Evolutionary conservation across 2,113 vertebrate genomes (phyloP).

Genomic region (Ciconia boyciana): DNA sequence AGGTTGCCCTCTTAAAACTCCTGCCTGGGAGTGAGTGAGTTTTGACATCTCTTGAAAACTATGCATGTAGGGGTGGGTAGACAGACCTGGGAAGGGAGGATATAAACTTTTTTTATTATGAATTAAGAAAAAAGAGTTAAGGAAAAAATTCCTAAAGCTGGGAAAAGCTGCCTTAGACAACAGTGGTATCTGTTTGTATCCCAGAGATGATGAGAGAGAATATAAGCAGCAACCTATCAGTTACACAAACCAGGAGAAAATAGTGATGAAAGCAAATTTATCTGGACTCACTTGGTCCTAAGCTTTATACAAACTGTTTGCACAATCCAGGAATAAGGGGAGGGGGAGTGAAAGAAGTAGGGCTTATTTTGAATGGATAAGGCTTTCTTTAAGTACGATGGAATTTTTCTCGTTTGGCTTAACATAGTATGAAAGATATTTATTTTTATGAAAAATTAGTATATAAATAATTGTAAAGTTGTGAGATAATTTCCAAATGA

Average conservation of each 20-base stretch:
- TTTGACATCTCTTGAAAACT: not conserved
- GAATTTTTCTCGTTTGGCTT: not conserved
- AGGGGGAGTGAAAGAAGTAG: not conserved
- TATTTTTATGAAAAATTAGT: too few relatives aligned
- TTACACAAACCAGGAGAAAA: not conserved
- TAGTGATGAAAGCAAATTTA: not conserved
- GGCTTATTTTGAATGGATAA: not conserved
- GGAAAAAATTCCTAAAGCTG: not conserved
- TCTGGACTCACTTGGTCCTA: not conserved
- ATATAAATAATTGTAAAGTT: not conserved
- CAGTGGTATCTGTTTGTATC: not conserved
- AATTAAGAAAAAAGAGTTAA: not conserved
- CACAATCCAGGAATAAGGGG: not conserved
- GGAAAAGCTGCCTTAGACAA: not conserved
- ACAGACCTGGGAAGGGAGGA: not conserved
- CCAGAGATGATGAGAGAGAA: not conserved
- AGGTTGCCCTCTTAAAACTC: not conserved
- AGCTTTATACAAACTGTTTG: not conserved
- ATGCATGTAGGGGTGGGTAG: not conserved
- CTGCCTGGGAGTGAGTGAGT: not conserved
- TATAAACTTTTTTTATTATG: not conserved
- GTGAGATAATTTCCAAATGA: not conserved
- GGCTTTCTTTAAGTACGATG: not conserved
- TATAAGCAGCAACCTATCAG: not conserved
- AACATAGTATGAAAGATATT: not conserved